These are phyloP conservation scores for Euleptes europaea DNA, from an alignment of 2,113 vertebrate genomes.

Conservation along the genomic window DNA sequence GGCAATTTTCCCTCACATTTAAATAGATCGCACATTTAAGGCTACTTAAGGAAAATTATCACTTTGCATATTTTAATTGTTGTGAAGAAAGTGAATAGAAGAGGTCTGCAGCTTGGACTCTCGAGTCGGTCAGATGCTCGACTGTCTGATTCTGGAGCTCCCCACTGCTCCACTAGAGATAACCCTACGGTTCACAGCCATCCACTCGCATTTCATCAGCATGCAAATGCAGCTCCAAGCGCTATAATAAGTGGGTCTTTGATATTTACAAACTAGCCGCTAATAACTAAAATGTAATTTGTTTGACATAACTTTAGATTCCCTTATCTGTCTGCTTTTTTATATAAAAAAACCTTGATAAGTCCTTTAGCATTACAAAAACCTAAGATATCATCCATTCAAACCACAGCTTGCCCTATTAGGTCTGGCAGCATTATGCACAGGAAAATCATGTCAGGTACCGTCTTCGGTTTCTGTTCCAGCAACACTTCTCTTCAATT, in stretches of 20 bases:
- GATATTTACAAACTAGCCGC: conserved; percentile 99
- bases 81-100: conserved; percentile 99
- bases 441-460: conserved; percentile 59
- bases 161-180: conserved; percentile 93
- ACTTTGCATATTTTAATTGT: conserved; percentile 99
- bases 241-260: conserved; percentile 92
- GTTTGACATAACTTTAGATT: conserved; percentile 94
- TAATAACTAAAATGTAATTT: conserved; percentile 97
- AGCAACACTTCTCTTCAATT: conserved; percentile 57
- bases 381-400: conserved; percentile 64
- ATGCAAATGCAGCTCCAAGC: conserved; percentile 96
- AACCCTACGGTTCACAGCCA: conserved; percentile 96
- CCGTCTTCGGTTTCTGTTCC: conserved; percentile 57
- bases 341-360: conserved; percentile 54
- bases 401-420: conserved; percentile 64
- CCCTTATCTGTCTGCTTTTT: conserved; percentile 80
- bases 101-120: conserved; percentile 98
- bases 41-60: conserved; percentile 99
- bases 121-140: conserved; percentile 89
- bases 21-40: conserved; percentile 99
- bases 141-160: conserved; percentile 91
- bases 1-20: conserved; percentile 99
- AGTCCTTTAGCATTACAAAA: conserved; percentile 70
- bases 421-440: conserved; percentile 66
- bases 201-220: conserved; percentile 98